Evolutionary conservation across 1,140 invertebrate species (phyloP).

Genomic region (Triops longicaudatus): DNA sequence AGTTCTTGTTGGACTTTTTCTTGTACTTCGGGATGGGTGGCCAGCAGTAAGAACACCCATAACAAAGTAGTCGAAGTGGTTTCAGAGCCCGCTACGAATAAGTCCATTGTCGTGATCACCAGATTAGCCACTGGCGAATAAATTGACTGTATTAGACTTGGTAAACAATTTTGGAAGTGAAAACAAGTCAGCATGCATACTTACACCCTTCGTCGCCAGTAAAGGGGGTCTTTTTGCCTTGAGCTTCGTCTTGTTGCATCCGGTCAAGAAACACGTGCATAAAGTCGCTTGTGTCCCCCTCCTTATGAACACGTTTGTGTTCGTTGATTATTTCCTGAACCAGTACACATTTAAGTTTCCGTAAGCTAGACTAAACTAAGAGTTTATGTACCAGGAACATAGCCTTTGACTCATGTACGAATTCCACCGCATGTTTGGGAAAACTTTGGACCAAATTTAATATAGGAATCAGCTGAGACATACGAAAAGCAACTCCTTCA

Average conservation of each 20-base stretch:
- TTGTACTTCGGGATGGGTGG: constrained; percentile 36
- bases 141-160: not conserved
- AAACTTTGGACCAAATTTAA: not conserved
- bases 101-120: constrained; percentile 54
- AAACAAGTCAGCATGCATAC: not conserved
- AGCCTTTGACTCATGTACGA: not conserved
- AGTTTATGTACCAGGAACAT: not conserved
- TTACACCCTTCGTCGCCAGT: not conserved
- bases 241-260: not conserved
- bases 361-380: not conserved
- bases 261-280: constrained; percentile 17
- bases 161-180: not conserved
- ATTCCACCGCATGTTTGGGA: not conserved
- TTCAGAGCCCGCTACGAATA: constrained; percentile 71
- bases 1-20: constrained; percentile 36
- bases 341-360: not conserved
- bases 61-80: constrained; percentile 60
- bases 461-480: not conserved
- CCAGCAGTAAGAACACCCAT: constrained; percentile 30
- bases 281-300: constrained; percentile 1
- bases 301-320: not conserved
- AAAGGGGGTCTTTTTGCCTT: not conserved
- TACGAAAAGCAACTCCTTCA: not conserved
- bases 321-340: not conserved
- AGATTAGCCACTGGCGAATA: constrained; percentile 33